These are phyloP conservation scores for Rhyacophila evoluta DNA, from an alignment of 2,888 invertebrate genomes.

Conservation along the genomic window DNA sequence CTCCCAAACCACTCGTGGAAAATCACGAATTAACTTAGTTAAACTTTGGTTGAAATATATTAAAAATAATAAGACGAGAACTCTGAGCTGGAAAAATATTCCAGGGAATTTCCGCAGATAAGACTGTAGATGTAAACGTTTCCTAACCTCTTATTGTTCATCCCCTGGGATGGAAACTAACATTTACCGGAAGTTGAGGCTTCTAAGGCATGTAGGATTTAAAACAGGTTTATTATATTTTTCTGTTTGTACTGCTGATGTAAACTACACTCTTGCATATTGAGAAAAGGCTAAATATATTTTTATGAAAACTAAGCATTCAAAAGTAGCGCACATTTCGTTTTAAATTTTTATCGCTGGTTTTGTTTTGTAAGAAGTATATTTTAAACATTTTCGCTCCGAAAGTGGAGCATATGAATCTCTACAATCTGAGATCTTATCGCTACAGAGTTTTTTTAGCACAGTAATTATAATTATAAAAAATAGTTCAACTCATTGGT, in stretches of 20 bases:
- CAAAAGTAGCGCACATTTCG: too few species aligned
- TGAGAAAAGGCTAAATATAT: too few species aligned
- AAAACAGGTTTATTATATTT: background rate
- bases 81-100: slow-evolving; percentile 18
- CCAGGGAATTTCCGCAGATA: background rate
- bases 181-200: slow-evolving; percentile 13
- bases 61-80: slow-evolving; percentile 20
- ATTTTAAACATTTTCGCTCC: too few species aligned
- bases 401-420: too few species aligned
- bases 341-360: too few species aligned
- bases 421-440: too few species aligned
- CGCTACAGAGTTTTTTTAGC: too few species aligned
- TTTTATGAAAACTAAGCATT: too few species aligned
- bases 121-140: background rate
- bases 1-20: slow-evolving; percentile 21
- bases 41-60: slow-evolving; percentile 18
- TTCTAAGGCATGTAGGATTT: background rate
- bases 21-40: slow-evolving; percentile 19
- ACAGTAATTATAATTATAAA: too few species aligned
- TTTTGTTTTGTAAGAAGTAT: too few species aligned
- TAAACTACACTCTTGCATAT: too few species aligned
- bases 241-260: background rate
- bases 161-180: slow-evolving; percentile 8
- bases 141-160: slow-evolving; percentile 18
- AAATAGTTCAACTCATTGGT: too few species aligned